These are phyloP conservation scores for Incurvaria masculella DNA, from an alignment of 2,888 invertebrate species.

Conservation along the genomic window DNA sequence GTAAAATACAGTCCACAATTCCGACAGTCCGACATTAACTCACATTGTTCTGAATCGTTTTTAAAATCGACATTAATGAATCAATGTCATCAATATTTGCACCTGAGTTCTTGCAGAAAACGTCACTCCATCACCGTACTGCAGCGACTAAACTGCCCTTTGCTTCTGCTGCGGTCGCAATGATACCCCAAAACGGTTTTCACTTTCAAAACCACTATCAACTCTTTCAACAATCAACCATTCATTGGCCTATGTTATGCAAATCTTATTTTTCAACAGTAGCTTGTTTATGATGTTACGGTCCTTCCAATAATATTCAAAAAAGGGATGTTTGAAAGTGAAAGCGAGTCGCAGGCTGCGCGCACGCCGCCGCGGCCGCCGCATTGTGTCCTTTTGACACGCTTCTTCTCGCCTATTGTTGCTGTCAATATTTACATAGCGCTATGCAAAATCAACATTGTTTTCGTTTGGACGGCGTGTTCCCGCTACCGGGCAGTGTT, in stretches of 20 bases:
- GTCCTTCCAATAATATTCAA: conserved; percentile 27
- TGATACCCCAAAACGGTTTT: too few species aligned
- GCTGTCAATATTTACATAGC: conserved; percentile 49
- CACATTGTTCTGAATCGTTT: too few species aligned
- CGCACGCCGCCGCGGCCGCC: conserved; percentile 36
- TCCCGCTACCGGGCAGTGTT: conserved; percentile 38
- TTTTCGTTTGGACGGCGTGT: conserved; percentile 17
- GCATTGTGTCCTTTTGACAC: conserved; percentile 20
- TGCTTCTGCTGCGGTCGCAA: too few species aligned
- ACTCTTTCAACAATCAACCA: too few species aligned
- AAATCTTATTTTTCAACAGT: conserved; percentile 42
- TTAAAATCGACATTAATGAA: too few species aligned
- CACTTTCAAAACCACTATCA: too few species aligned
- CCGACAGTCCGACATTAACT: too few species aligned
- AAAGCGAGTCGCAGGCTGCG: conserved; percentile 47
- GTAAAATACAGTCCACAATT: too few species aligned
- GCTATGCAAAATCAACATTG: conserved; percentile 52
- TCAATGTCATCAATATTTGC: too few species aligned
- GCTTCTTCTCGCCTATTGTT: conserved; percentile 39
- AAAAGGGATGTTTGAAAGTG: conserved; percentile 33
- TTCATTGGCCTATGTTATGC: conserved; percentile 47
- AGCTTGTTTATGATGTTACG: conserved; percentile 43
- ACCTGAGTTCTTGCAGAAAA: too few species aligned
- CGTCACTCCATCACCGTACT: too few species aligned
- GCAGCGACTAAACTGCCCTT: too few species aligned